Base-by-base conservation (phyloP, 2,888 invertebrate species). In the Campoplex nolae region DNA sequence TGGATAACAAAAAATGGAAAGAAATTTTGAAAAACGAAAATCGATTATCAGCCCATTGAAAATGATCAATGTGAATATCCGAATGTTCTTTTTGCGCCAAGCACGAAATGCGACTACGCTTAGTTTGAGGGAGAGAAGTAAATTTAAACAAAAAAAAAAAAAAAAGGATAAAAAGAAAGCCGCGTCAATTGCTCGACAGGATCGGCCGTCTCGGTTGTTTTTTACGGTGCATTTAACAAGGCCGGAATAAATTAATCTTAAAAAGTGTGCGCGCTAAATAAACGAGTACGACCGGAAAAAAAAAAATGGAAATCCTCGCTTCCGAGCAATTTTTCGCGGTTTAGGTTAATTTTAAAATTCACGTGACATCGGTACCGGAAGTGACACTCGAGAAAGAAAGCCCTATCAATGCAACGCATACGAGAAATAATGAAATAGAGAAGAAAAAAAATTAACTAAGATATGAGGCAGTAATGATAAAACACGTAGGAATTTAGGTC, bases 341-440 rank as follows among this genome's bases (percentile, higher is more conserved):
- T 54, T 86, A 83, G 83, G 79, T 73, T 83, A 83, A 86, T 83
- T 83, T 80, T 83, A 51, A 83, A 48, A 71, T 76, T 67, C n/a
- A 82, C 76, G 88, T 88, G 89, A 88, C 91, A 91, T 91, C 91
- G 90, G 89, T 90, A 90, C 78, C 87, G 89, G 89, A 90, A 85
- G 79, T 28, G 88, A 88, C 76, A 80, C 58, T 80, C 75, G 62
- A 88, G 71, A 77, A 83, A 71, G 32, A 32, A 62, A 62, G 88
- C 85, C 89, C 89, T 87, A 88, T 91, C 88, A 88, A 90, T 90
- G 89, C 89, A 89, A 90, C 78, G 82, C 88, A 86, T 84, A 77
- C 18, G 23, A 67, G 23, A 76, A 67, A 42, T 35, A 58, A 75
- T 67, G 38, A 18, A 32, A 56, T 75, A 76, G 32, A 82, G 28